phyloP scores from a whole-genome alignment of 2,888 invertebrate species.

The Diachrysia chrysitis region DNA sequence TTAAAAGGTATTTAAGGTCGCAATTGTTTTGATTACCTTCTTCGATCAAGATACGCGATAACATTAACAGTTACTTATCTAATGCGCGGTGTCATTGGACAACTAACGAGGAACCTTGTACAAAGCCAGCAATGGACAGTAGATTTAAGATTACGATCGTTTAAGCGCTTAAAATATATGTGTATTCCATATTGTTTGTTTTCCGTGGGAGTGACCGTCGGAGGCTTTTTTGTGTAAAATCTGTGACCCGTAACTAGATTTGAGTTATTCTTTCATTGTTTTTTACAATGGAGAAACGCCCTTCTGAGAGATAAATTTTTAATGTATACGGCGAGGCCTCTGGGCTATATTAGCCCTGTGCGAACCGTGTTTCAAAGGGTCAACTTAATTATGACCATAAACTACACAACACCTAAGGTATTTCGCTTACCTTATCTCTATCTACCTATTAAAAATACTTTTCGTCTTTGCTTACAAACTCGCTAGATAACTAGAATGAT shows the following conservation, averaged over 20 bases:
- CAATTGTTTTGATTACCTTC: conserved; percentile 49
- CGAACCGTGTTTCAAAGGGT: neutral
- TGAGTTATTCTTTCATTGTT: conserved; percentile 45
- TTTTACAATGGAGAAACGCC: conserved; percentile 44
- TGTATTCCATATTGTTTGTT: conserved; percentile 50
- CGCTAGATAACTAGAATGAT: too few relatives aligned
- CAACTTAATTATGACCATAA: neutral
- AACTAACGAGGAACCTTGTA: conserved; percentile 58
- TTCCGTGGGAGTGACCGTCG: conserved; percentile 56
- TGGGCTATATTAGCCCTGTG: neutral
- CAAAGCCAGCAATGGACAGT: conserved; percentile 49
- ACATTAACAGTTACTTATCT: conserved; percentile 52
- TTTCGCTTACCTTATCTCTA: neutral
- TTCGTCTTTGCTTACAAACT: too few relatives aligned
- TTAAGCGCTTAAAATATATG: conserved; percentile 34
- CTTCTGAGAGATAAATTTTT: conserved; percentile 22
- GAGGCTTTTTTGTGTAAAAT: conserved; percentile 36
- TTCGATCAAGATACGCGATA: conserved; percentile 30
- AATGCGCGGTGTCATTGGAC: conserved; percentile 60
- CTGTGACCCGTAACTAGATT: conserved; percentile 45
- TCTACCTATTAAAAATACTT: neutral
- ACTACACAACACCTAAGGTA: neutral
- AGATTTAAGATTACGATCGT: conserved; percentile 38
- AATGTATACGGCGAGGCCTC: neutral
- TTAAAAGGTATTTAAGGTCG: conserved; percentile 43